Base-by-base conservation (phyloP, 2,113 vertebrate genomes). In the Anguilla rostrata region DNA sequence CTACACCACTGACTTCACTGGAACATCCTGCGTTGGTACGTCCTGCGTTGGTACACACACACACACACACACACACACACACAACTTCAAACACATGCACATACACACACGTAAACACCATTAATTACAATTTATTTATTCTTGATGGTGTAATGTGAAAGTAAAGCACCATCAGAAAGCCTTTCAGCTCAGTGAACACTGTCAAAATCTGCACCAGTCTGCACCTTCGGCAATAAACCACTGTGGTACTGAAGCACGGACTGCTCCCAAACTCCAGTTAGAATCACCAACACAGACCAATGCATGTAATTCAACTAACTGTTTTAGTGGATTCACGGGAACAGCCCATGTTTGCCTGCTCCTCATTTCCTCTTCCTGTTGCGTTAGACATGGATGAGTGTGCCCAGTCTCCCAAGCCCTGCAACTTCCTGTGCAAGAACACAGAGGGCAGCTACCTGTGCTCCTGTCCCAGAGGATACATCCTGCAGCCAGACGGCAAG, bases 361-460 rank as follows among this genome's bases (percentile, higher is more conserved):
- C 71, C 26, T 75, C 71, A 40, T 15, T 46, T 57, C 14, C 39
- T 1, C 2, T 39, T 75, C 3, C 22, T n/a, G 22, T 11, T 22
- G 0, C 15, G 6, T 46, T 86, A 99, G 98, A 99, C 89, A 87
- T 96, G 92, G 97, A 99, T 0, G 98, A 99, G 89, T 99, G 98
- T 0, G 91, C 94, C 85, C 97, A 97, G 91, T 96, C 96, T 66
- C 98, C 98, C 0, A 96, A 97, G 78, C 98, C 96, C 0, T 99
- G 98, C 57, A 96, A 98, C 92, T 98, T 98, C 96, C 94, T 98
- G 94, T 99, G 98, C 94, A 99, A 98, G 93, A 99, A 99, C 94
- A 97, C 97, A 0, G 97, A 98, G 82, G 98, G 98, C 90, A 97
- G 97, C 92, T 99, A 98, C 95, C 94, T 97, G 79, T 99, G 98